phyloP scores from a whole-genome alignment of 2,113 vertebrate genomes.

The Dolichallabes microphthalmus region DNA sequence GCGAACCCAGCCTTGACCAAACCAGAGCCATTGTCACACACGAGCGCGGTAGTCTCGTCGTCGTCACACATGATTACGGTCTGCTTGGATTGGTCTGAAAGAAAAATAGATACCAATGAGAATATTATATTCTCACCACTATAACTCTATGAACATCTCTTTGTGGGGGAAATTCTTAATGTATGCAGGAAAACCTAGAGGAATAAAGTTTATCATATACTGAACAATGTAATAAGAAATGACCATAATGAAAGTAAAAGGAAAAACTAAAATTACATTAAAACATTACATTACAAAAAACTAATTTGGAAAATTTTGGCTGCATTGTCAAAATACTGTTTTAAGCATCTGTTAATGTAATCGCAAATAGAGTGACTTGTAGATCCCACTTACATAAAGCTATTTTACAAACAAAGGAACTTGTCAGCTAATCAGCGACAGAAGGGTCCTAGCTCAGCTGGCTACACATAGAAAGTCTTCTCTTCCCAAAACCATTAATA shows the following conservation, averaged over 20 bases:
- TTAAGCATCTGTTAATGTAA: constrained; percentile 60
- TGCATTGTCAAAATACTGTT: constrained; percentile 58
- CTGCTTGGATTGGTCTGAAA: constrained; percentile 61
- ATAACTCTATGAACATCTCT: not conserved
- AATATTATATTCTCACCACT: not conserved
- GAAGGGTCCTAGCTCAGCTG: constrained; percentile 64
- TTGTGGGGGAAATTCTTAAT: not conserved
- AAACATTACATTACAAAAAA: too few species aligned
- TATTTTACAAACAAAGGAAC: constrained; percentile 65
- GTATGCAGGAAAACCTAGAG: not conserved
- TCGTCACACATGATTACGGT: constrained; percentile 91
- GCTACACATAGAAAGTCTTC: constrained; percentile 57
- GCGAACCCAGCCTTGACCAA: constrained; percentile 98
- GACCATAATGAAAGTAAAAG: not conserved
- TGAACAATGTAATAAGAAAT: not conserved
- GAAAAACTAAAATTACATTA: not conserved
- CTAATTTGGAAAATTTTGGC: not conserved
- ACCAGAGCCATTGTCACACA: constrained; percentile 98
- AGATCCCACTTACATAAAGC: constrained; percentile 54
- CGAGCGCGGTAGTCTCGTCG: constrained; percentile 92
- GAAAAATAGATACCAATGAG: constrained; percentile 26
- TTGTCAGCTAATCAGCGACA: constrained; percentile 64
- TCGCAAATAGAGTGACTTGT: constrained; percentile 20
- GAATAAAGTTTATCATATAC: not conserved
- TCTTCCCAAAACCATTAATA: constrained; percentile 42